phyloP scores from a whole-genome alignment of 2,113 vertebrate genomes.

The Festucalex cinctus region DNA sequence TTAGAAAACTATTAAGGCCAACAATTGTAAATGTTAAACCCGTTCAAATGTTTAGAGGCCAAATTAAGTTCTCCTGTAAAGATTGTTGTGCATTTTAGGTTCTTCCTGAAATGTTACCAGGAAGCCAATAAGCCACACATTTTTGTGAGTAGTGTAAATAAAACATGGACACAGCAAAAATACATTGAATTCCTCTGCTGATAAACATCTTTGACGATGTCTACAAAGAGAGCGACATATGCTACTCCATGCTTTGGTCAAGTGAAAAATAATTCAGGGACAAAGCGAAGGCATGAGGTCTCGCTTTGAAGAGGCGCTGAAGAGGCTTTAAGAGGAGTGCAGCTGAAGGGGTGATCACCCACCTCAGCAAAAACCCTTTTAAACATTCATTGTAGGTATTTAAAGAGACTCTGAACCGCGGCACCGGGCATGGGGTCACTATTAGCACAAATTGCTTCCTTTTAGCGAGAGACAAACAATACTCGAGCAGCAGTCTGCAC shows the following conservation, averaged over 20 bases:
- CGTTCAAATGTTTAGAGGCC: background rate
- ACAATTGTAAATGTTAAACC: too few species aligned
- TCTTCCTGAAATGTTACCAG: background rate
- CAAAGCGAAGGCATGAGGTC: constrained; percentile 30
- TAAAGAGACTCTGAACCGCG: constrained; percentile 51
- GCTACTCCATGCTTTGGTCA: background rate
- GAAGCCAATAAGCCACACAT: background rate
- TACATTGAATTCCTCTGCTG: background rate
- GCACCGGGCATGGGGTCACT: constrained; percentile 45
- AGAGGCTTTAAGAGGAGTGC: constrained; percentile 50
- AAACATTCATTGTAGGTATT: constrained; percentile 60
- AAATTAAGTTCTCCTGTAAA: too few species aligned
- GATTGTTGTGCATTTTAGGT: background rate
- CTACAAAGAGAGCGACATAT: constrained; percentile 20
- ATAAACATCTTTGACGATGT: constrained; percentile 4
- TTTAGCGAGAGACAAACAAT: constrained; percentile 59
- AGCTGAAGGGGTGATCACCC: constrained; percentile 40
- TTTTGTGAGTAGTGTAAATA: background rate
- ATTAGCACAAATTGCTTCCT: constrained; percentile 57
- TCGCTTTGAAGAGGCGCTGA: constrained; percentile 51
- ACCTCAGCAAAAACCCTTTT: constrained; percentile 49
- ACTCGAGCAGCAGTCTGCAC: constrained; percentile 27
- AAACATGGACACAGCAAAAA: background rate
- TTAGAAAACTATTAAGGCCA: too few species aligned
- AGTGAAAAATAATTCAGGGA: constrained; percentile 43